Conservation (phyloP, 2,113 vertebrate genomes). For the Cebidichthys violaceus region DNA sequence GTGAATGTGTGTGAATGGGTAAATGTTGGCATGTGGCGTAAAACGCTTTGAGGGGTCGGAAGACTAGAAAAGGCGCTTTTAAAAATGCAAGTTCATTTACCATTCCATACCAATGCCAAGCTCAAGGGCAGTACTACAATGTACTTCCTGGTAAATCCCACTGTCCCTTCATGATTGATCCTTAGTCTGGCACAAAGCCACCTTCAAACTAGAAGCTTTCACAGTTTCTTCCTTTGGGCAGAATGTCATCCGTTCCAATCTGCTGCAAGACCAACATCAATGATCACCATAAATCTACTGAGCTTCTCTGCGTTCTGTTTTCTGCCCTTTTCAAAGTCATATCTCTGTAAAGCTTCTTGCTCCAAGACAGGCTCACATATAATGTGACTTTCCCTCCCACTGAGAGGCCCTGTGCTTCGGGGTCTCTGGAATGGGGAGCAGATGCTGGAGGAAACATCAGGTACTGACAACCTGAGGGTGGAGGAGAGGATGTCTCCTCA, state of each 20-base stretch:
- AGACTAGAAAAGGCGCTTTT: not conserved
- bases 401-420: slow-evolving; percentile 52
- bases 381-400: slow-evolving; percentile 59
- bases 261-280: slow-evolving; percentile 14
- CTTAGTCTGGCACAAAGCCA: slow-evolving; percentile 30
- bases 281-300: slow-evolving; percentile 44
- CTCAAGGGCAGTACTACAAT: not conserved
- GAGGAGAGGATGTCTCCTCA: slow-evolving; percentile 17
- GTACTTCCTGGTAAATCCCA: slow-evolving; percentile 34
- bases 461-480: slow-evolving; percentile 21
- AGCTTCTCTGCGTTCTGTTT: slow-evolving; percentile 42
- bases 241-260: slow-evolving; percentile 17
- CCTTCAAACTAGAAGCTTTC: slow-evolving; percentile 52
- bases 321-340: slow-evolving; percentile 50
- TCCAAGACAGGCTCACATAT: slow-evolving; percentile 46
- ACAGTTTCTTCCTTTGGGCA: slow-evolving; percentile 48
- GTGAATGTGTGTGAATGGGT: not conserved
- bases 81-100: not conserved
- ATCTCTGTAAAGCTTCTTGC: slow-evolving; percentile 57
- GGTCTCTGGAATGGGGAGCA: slow-evolving; percentile 56
- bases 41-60: not conserved
- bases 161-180: slow-evolving; percentile 34
- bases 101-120: slow-evolving; percentile 21
- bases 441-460: slow-evolving; percentile 56
- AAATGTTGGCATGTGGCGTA: not conserved